Evolutionary conservation across 1,140 invertebrate genomes (phyloP), one percentile per base, ranked within the genome.

Genomic region (Tetragnatha versicolor): DNA sequence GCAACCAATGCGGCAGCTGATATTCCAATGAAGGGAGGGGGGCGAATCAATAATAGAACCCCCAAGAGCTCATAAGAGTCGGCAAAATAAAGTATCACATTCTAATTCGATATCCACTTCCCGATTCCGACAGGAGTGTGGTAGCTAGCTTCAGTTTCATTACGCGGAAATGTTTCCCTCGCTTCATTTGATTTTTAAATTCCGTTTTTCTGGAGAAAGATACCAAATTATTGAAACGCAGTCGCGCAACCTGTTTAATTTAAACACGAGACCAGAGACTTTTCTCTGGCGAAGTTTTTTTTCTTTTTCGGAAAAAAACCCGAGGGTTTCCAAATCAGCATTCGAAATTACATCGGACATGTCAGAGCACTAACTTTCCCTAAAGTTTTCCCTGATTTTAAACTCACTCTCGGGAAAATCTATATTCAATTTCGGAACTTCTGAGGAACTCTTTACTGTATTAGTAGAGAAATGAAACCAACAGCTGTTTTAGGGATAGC

Each of bases 371-470:
- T 70, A 25, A 53, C 47, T 70, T 49, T 49, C 25, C 60, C 42
- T 3, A n/a, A n/a, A 53, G 12, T 58, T 31, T 33, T 33, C 29
- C n/a, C 61, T 4, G 17, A 42, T 22, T 65, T 42, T 33, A n/a
- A 27, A n/a, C 10, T 53, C 17, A 10, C 31, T 51, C 27, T 39
- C 22, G n/a, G n/a, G 45, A 61, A 73, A 73, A 73, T 73, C 70
- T 33, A 73, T 73, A 73, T 73, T 33, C 70, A 73, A 73, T 73
- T 73, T 73, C 42, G 47, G 61, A 73, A 39, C 47, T 73, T 73
- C 10, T n/a, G n/a, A n/a, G n/a, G n/a, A n/a, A n/a, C n/a, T n/a
- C n/a, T n/a, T n/a, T n/a, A n/a, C n/a, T n/a, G n/a, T n/a, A n/a
- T n/a, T n/a, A 22, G 10, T 31, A 58, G 33, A 58, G 31, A 27